Percentiles rank a stretch among this genome's conserved stretches.
These are phyloP conservation scores for Tolypeutes matacus DNA, from an alignment of 2,797 vertebrate species.

Conservation along the genomic window DNA sequence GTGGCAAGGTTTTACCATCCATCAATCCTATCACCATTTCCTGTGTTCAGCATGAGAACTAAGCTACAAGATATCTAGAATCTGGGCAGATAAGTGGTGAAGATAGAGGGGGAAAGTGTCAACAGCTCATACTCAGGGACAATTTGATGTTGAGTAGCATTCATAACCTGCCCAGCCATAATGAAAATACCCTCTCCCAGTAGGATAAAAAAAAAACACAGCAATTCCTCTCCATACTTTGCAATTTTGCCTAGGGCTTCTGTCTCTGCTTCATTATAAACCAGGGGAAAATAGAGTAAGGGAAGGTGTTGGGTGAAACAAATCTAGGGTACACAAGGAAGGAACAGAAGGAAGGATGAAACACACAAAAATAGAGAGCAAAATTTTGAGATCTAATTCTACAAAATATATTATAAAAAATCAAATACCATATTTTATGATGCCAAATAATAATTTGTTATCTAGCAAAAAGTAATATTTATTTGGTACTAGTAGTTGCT, in stretches of 20 bases:
- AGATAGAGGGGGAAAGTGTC: neutral
- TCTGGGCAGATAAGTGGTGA: neutral
- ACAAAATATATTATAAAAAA: neutral
- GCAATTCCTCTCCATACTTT: neutral
- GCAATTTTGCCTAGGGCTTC: neutral
- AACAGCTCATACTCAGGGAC: neutral
- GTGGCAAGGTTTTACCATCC: neutral
- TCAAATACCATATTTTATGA: neutral
- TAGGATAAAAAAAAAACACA: neutral
- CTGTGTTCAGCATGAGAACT: neutral
- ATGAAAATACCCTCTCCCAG: neutral
- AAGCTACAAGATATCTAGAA: neutral
- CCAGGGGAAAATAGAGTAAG: neutral
- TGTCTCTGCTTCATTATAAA: neutral
- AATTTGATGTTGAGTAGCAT: neutral
- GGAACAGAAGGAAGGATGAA: neutral
- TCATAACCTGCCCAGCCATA: neutral
- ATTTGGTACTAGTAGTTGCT: too few relatives aligned
- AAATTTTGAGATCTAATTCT: neutral
- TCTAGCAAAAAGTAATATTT: neutral
- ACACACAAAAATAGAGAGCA: neutral
- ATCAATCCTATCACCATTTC: neutral
- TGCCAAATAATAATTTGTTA: neutral
- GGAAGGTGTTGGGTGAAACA: neutral
- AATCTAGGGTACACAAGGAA: neutral